Evolutionary conservation across 2,888 invertebrate species (phyloP).

Genomic region (Melanostoma scalare): DNA sequence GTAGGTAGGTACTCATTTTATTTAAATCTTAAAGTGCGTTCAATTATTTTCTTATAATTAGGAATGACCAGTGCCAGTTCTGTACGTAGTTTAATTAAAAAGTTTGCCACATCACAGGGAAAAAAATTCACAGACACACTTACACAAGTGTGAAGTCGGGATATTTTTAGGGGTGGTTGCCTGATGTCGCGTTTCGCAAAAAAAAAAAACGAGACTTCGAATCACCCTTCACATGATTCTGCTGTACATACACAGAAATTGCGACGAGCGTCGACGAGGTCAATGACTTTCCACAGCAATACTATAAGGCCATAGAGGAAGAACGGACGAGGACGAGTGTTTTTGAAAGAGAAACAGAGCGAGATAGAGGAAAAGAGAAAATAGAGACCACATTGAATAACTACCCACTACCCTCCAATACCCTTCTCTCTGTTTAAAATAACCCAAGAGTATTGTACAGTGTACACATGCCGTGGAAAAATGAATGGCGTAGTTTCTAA

Average conservation of each 20-base stretch:
- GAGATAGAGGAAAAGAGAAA: conserved; percentile 48
- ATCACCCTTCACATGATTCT: conserved; percentile 42
- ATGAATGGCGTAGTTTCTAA: conserved; percentile 45
- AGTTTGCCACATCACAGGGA: too few relatives aligned
- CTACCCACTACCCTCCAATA: not conserved
- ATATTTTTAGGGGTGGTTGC: conserved; percentile 5
- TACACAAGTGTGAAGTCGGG: not conserved
- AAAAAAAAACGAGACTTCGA: conserved; percentile 45
- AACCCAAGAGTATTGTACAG: too few relatives aligned
- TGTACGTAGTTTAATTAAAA: too few relatives aligned
- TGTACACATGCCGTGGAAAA: not conserved
- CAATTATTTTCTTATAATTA: conserved; percentile 12
- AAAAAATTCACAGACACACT: too few relatives aligned
- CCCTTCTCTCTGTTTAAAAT: conserved; percentile 3
- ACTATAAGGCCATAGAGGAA: conserved; percentile 25
- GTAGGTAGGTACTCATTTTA: not conserved
- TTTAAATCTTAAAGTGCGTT: not conserved
- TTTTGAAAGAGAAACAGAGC: conserved; percentile 57
- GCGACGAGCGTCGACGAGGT: conserved; percentile 53
- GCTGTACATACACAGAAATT: conserved; percentile 26
- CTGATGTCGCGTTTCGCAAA: conserved; percentile 35
- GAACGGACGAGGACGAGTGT: not conserved
- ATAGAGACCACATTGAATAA: conserved; percentile 7
- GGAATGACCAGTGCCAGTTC: not conserved
- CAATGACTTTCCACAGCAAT: conserved; percentile 60